phyloP scores from a whole-genome alignment of 2,113 vertebrate species.

The Microcebus jonahi region DNA sequence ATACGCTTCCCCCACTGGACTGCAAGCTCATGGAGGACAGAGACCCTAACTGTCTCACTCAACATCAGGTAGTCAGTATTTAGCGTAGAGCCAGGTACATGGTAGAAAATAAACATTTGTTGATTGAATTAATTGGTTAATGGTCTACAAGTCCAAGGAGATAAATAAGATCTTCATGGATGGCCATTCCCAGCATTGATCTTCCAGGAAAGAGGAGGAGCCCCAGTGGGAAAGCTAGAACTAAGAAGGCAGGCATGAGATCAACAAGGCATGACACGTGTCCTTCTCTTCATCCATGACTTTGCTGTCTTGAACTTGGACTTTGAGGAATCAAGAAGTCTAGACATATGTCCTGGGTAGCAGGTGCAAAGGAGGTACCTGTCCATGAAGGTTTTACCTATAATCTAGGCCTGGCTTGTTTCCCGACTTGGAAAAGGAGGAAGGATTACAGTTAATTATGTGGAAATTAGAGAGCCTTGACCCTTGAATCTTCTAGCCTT shows the following conservation, averaged over 20 bases:
- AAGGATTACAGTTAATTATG: not conserved
- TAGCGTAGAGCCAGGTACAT: not conserved
- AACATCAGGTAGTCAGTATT: not conserved
- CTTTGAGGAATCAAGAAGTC: not conserved
- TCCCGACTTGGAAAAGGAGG: not conserved
- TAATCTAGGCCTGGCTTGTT: not conserved
- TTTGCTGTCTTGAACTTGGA: not conserved
- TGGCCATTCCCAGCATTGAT: not conserved
- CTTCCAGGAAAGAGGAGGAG: not conserved
- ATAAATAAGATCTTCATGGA: not conserved
- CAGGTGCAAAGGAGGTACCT: not conserved
- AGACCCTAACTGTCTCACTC: not conserved
- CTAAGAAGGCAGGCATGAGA: not conserved
- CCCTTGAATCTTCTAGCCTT: not conserved
- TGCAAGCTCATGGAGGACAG: not conserved
- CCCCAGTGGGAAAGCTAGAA: not conserved
- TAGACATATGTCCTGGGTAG: not conserved
- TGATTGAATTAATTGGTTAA: not conserved
- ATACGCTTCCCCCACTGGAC: not conserved
- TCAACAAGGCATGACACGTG: not conserved
- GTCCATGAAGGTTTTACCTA: not conserved
- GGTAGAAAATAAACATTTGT: not conserved
- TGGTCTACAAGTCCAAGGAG: not conserved
- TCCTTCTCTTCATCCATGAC: not conserved
- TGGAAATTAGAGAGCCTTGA: not conserved